phyloP scores from a whole-genome alignment of 2,113 vertebrate genomes.

The Elgaria multicarinata region DNA sequence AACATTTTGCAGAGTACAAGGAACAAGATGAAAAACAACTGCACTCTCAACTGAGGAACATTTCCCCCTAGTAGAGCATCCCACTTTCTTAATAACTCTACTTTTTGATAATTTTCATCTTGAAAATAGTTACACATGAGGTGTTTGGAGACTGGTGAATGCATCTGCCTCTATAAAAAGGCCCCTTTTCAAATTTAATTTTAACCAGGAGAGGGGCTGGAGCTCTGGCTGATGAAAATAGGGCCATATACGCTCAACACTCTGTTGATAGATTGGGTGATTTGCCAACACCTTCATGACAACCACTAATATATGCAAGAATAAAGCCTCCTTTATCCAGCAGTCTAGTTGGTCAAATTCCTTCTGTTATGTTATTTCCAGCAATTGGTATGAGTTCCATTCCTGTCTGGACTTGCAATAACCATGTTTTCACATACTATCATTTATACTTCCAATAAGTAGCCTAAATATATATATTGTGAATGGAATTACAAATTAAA shows the following conservation, averaged over 20 bases:
- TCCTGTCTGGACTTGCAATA: neutral
- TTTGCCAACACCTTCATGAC: slow-evolving; percentile 35
- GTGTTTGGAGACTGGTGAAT: slow-evolving; percentile 27
- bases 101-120: slow-evolving; percentile 30
- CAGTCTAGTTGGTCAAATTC: slow-evolving; percentile 13
- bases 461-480: neutral
- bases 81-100: slow-evolving; percentile 13
- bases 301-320: neutral
- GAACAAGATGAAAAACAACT: slow-evolving; percentile 24
- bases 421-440: slow-evolving; percentile 6
- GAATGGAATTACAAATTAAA: neutral
- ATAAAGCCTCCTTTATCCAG: slow-evolving; percentile 2
- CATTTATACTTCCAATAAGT: neutral
- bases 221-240: slow-evolving; percentile 33
- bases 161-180: slow-evolving; percentile 29
- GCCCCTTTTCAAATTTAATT: slow-evolving; percentile 20
- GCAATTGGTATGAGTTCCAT: slow-evolving; percentile 14
- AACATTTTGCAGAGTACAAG: neutral
- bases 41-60: neutral
- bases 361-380: slow-evolving; percentile 20
- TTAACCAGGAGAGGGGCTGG: neutral
- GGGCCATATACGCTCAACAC: slow-evolving; percentile 28
- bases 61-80: neutral
- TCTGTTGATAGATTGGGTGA: slow-evolving; percentile 24
- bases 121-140: neutral